Percentiles rank a stretch among this genome's conserved stretches.
Evolutionary conservation across 2,113 vertebrate genomes (phyloP).

Genomic region (Nesoenas mayeri): DNA sequence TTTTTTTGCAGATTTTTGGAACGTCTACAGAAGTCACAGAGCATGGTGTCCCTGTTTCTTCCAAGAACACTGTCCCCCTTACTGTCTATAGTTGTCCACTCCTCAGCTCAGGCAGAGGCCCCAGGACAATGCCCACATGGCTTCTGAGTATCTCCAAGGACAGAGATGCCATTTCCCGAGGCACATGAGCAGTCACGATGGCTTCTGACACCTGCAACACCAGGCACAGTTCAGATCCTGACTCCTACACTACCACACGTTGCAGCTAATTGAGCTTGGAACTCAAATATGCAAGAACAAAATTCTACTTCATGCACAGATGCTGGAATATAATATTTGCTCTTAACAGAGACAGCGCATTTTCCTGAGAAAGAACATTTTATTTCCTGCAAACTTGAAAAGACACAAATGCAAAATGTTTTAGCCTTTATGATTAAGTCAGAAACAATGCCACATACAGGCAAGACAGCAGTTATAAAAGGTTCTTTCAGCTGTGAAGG

Average conservation of each 20-base stretch:
- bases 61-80: background rate
- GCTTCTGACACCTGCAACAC: background rate
- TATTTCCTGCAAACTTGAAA: background rate
- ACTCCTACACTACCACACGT: background rate
- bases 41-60: background rate
- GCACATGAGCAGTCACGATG: background rate
- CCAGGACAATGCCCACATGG: background rate
- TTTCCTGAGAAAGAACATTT: background rate
- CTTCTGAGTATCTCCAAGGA: background rate
- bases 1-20: background rate
- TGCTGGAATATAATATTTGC: background rate
- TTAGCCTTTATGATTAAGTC: background rate
- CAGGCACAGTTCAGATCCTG: background rate
- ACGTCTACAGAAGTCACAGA: background rate
- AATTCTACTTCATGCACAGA: background rate
- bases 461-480: background rate
- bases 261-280: background rate
- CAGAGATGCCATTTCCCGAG: background rate
- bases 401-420: background rate
- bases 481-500: background rate
- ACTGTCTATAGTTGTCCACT: no score
- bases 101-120: background rate
- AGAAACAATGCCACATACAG: background rate
- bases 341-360: background rate
- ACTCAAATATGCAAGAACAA: background rate